A percentile compares a stretch with the other conserved stretches of the same genome.
phyloP scores from a whole-genome alignment of 2,113 vertebrate genomes.

The Alligator mississippiensis region DNA sequence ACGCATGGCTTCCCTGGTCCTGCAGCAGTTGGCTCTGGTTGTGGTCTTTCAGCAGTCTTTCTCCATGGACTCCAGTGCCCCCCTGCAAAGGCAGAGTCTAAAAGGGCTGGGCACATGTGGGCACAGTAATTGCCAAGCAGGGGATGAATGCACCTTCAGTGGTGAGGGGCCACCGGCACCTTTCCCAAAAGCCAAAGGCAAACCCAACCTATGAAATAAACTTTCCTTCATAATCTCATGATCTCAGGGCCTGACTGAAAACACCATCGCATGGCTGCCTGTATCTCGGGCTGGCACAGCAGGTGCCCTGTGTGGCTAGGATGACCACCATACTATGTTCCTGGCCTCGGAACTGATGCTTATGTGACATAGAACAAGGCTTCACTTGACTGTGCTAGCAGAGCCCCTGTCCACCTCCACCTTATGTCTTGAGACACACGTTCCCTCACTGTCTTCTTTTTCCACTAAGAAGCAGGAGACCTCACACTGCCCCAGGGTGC shows the following conservation, averaged over 20 bases:
- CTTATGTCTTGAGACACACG: neutral
- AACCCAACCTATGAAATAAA: too few species aligned
- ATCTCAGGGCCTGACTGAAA: neutral
- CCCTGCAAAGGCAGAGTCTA: too few species aligned
- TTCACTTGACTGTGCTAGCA: neutral
- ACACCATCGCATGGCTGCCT: neutral
- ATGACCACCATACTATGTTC: neutral
- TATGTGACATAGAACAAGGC: neutral
- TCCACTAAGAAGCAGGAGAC: neutral
- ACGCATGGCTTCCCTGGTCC: too few species aligned
- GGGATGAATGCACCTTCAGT: too few species aligned
- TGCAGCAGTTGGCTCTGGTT: too few species aligned
- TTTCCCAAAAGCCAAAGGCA: too few species aligned
- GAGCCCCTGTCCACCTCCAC: neutral
- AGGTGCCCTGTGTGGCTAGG: neutral
- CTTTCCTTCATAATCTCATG: neutral
- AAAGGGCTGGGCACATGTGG: too few species aligned
- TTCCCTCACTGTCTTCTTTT: neutral
- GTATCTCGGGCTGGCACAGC: too few species aligned
- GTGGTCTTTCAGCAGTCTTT: too few species aligned
- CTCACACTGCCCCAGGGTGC: neutral
- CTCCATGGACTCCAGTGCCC: too few species aligned
- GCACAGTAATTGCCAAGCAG: too few species aligned
- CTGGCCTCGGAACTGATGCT: neutral
- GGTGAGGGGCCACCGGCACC: too few species aligned